Evolutionary conservation across 2,888 invertebrate genomes (phyloP).

Genomic region (Parochlus steinenii): DNA sequence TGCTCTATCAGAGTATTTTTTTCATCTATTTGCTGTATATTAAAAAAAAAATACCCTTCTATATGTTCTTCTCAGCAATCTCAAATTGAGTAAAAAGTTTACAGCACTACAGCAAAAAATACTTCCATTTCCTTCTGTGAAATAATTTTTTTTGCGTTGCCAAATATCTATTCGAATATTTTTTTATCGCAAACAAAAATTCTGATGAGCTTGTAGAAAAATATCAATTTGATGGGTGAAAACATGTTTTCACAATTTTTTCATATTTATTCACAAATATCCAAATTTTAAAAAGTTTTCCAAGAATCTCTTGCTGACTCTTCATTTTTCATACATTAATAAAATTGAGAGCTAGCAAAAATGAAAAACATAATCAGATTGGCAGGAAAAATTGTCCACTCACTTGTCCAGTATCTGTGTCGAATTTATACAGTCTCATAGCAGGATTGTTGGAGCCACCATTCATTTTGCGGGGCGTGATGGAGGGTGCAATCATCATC

Average conservation of each 20-base stretch:
- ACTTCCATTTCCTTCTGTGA: too few species aligned
- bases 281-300: not conserved
- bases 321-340: not conserved
- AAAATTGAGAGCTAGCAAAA: conserved; percentile 11
- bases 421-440: conserved; percentile 75
- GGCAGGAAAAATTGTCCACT: conserved; percentile 18
- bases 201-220: too few species aligned
- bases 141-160: too few species aligned
- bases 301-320: not conserved
- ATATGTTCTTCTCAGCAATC: too few species aligned
- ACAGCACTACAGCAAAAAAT: too few species aligned
- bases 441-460: conserved; percentile 76
- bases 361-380: conserved; percentile 12
- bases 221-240: too few species aligned
- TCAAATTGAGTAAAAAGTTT: too few species aligned
- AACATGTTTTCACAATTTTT: not conserved
- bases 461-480: conserved; percentile 67
- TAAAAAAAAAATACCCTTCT: too few species aligned
- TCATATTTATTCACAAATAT: not conserved
- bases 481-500: conserved; percentile 75
- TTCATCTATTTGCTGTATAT: too few species aligned
- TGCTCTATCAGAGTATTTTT: too few species aligned
- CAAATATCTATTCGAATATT: too few species aligned
- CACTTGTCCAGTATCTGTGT: conserved; percentile 73
- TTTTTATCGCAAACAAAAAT: too few species aligned